phyloP scores from a whole-genome alignment of 2,888 invertebrate genomes.

The Machimus rusticus region DNA sequence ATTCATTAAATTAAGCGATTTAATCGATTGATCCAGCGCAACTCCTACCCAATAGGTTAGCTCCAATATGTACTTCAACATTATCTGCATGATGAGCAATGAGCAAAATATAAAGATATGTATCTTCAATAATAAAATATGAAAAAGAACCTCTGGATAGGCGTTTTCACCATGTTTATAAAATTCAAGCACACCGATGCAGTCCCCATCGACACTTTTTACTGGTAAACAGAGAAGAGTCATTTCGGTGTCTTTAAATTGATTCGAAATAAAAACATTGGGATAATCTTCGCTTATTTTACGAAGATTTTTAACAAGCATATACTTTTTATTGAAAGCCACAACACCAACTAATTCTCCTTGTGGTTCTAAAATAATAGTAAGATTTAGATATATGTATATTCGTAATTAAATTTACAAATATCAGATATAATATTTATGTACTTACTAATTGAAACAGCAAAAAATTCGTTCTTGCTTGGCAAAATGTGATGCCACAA shows the following conservation, averaged over 20 bases:
- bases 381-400: background rate
- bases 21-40: background rate
- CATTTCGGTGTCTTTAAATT: conserved; percentile 48
- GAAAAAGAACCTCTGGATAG: conserved; percentile 36
- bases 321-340: conserved; percentile 66
- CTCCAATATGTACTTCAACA: background rate
- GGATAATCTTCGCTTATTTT: conserved; percentile 53
- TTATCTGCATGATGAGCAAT: background rate
- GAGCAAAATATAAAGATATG: background rate
- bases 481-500: background rate
- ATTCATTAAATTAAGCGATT: background rate
- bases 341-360: conserved; percentile 67
- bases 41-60: background rate
- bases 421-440: background rate
- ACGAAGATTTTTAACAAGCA: conserved; percentile 50
- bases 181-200: conserved; percentile 62
- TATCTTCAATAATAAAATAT: background rate
- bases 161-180: conserved; percentile 53
- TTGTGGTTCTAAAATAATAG: background rate
- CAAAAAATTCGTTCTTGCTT: background rate
- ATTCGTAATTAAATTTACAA: background rate
- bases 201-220: conserved; percentile 58
- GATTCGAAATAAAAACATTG: conserved; percentile 44
- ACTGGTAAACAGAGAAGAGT: conserved; percentile 63
- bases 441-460: background rate